phyloP scores from a whole-genome alignment of 2,113 vertebrate genomes.

The Amphiprion percula region DNA sequence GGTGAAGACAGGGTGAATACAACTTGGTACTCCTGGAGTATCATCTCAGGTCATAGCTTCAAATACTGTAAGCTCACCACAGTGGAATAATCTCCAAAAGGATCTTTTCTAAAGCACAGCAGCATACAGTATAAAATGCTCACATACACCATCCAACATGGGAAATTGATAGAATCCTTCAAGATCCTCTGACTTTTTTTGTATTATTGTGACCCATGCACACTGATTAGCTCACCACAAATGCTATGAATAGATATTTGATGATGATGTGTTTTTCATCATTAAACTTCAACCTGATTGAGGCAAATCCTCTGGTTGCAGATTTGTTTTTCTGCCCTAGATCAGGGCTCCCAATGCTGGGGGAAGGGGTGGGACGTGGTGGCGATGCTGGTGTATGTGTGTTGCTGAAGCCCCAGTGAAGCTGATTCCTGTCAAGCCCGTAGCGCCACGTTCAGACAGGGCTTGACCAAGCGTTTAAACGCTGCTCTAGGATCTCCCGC shows the following conservation, averaged over 20 bases:
- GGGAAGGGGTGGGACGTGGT: neutral
- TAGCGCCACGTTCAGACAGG: conserved; percentile 69
- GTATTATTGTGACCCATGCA: conserved; percentile 4
- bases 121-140: neutral
- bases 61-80: conserved; percentile 31
- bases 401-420: conserved; percentile 52
- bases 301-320: conserved; percentile 37
- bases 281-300: conserved; percentile 39
- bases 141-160: neutral
- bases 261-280: conserved; percentile 12
- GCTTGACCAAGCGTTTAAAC: conserved; percentile 77
- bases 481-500: conserved; percentile 69
- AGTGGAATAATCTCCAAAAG: neutral
- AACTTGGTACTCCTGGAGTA: conserved; percentile 20
- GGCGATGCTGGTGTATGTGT: neutral
- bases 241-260: conserved; percentile 24
- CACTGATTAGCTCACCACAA: conserved; percentile 14
- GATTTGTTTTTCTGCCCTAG: conserved; percentile 59
- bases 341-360: conserved; percentile 16
- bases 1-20: conserved; percentile 48
- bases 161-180: neutral
- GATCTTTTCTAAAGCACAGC: neutral
- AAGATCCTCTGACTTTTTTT: neutral
- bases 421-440: conserved; percentile 76
- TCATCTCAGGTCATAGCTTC: conserved; percentile 54